Base-by-base conservation (phyloP, 2,797 vertebrate genomes). In the Telmatherina bonti region DNA sequence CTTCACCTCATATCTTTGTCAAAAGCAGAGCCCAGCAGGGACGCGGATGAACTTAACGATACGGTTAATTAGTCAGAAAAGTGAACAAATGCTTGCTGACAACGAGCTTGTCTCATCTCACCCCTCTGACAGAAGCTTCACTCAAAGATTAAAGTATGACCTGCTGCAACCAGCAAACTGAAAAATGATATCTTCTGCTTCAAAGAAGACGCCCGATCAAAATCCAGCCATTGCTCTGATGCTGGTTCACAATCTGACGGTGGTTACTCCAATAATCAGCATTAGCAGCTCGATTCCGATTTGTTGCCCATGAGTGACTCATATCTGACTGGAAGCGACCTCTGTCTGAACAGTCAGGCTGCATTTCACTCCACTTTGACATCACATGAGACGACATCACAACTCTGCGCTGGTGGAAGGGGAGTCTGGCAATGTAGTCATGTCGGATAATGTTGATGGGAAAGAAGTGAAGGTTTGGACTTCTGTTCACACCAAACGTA, bases 1-100 rank as follows among this genome's bases (percentile, higher is more conserved):
- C 62, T 76, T 75, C 84, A 77, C 74, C 80, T 68, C 76, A 57
- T 43, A 89, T 91, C 85, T 91, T 57, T 72, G 85, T 91, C 85
- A 87, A 45, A 72, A 53, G 62, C 64, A 8, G 69, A 73, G 75
- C 79, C 67, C 67, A 52, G 69, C 63, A 49, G 71, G 73, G 68
- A 73, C 62, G 70, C 22, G 62, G 68, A 27, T 70, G 77, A 83
- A 81, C 81, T 64, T 61, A 62, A 58, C 51, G 61, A 75, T 64
- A 49, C 29, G 57, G 26, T 70, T 87, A 87, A 89, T 89, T 87
- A 86, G 72, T 45, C 74, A 78, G 68, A 67, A 74, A 84, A 85
- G 82, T 79, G 82, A 85, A 79, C 82, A 88, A 88, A 87, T 69
- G 76, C 83, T 74, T 2, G 30, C 81, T 75, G 87, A 83, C 84